Percentiles rank a stretch among this genome's conserved stretches.
Evolutionary conservation across 1,140 invertebrate genomes (phyloP).

Genomic region (Lepidurus couesii): DNA sequence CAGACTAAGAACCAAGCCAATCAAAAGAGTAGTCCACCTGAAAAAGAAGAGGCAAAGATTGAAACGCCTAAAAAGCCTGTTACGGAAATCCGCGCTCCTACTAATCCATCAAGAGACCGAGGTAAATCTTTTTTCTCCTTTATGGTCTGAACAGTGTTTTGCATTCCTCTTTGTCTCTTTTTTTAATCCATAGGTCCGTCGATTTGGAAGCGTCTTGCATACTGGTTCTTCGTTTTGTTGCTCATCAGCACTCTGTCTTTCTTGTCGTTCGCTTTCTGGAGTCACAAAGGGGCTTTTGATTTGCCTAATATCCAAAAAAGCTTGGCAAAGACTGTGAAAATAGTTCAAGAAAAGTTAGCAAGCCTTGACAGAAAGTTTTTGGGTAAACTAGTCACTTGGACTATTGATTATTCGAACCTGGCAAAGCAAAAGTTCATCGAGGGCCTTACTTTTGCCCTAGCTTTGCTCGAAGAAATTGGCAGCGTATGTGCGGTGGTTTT

Average conservation of each 20-base stretch:
- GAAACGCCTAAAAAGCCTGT: neutral
- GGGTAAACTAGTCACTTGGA: neutral
- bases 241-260: neutral
- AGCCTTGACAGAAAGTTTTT: neutral
- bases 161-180: neutral
- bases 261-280: neutral
- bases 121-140: neutral
- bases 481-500: neutral
- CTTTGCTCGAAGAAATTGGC: neutral
- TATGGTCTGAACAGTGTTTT: neutral
- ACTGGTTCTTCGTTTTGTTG: neutral
- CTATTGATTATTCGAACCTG: neutral
- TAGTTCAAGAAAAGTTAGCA: neutral
- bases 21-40: neutral
- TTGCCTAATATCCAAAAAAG: neutral
- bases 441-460: neutral
- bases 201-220: neutral
- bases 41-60: neutral
- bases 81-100: neutral
- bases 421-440: neutral
- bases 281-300: neutral
- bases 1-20: conserved; percentile 12
- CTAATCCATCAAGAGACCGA: neutral
- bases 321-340: neutral
- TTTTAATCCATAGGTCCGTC: neutral